Conservation (phyloP, 64 coral and sea anemone genomes). For the Montipora efflorescens region DNA sequence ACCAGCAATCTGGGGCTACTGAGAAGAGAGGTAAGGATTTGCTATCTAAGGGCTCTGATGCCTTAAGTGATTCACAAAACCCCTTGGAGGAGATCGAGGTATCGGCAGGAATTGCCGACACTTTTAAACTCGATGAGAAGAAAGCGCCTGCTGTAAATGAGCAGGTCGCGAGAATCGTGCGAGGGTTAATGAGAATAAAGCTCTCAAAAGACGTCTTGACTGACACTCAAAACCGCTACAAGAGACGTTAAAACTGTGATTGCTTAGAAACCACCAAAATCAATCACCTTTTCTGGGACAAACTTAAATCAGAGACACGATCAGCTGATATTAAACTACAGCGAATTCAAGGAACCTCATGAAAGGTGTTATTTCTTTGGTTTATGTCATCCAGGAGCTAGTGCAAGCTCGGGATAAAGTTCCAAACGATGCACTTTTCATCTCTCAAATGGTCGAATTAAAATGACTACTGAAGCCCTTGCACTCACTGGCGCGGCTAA, state of each 20-base stretch:
- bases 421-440: constrained; percentile 3
- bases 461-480: constrained; percentile 39
- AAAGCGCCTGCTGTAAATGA: constrained; percentile 32
- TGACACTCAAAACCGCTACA: not conserved
- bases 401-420: constrained; percentile 24
- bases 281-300: too few relatives aligned
- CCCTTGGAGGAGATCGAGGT: not conserved
- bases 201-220: constrained; percentile 13
- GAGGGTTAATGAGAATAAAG: constrained; percentile 36
- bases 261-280: too few relatives aligned
- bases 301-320: not conserved
- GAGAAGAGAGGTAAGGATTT: not conserved
- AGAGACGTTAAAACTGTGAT: too few relatives aligned
- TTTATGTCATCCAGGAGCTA: constrained; percentile 17
- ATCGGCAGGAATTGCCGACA: constrained; percentile 34
- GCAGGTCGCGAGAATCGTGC: constrained; percentile 21
- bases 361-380: constrained; percentile 19
- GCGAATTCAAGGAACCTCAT: constrained; percentile 28
- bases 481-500: constrained; percentile 42
- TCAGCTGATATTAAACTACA: constrained; percentile 31
- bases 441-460: not conserved
- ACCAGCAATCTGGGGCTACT: constrained; percentile 27
- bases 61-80: not conserved
- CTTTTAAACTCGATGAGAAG: constrained; percentile 37
- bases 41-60: not conserved